These are phyloP conservation scores for Gymnocypris eckloni DNA, from an alignment of 2,797 vertebrate genomes.

Conservation along the genomic window DNA sequence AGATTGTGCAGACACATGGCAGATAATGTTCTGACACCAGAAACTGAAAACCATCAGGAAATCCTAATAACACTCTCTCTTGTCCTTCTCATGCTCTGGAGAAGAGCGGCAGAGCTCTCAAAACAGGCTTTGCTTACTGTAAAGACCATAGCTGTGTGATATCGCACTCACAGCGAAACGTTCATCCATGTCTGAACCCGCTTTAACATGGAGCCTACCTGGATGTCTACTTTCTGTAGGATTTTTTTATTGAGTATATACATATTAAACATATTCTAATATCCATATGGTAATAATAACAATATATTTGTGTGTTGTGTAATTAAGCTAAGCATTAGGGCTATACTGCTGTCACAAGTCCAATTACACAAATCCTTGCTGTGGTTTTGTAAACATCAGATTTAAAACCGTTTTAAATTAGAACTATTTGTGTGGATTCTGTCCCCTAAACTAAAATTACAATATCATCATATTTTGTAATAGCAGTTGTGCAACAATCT, in stretches of 20 bases:
- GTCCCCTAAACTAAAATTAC: background rate
- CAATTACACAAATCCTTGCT: background rate
- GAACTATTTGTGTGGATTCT: background rate
- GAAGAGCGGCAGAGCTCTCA: slow-evolving; percentile 10
- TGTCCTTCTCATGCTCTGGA: slow-evolving; percentile 53
- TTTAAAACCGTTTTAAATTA: too few relatives aligned
- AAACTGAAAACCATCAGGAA: slow-evolving; percentile 81
- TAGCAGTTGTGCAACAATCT: background rate
- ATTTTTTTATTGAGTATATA: background rate
- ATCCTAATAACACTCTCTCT: slow-evolving; percentile 73
- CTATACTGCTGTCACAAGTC: background rate
- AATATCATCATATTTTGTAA: background rate
- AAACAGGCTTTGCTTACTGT: slow-evolving; percentile 1
- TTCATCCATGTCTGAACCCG: background rate
- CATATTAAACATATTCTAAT: too few relatives aligned
- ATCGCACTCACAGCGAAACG: background rate
- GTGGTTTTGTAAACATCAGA: background rate
- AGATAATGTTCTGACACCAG: slow-evolving; percentile 87
- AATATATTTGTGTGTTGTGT: too few relatives aligned
- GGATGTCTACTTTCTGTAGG: background rate
- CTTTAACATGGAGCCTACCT: background rate
- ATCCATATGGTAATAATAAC: background rate
- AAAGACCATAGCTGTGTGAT: background rate
- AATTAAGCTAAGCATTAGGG: background rate
- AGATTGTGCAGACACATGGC: slow-evolving; percentile 84